Evolutionary conservation across 2,797 vertebrate genomes (phyloP).

Genomic region (Ispidina picta): DNA sequence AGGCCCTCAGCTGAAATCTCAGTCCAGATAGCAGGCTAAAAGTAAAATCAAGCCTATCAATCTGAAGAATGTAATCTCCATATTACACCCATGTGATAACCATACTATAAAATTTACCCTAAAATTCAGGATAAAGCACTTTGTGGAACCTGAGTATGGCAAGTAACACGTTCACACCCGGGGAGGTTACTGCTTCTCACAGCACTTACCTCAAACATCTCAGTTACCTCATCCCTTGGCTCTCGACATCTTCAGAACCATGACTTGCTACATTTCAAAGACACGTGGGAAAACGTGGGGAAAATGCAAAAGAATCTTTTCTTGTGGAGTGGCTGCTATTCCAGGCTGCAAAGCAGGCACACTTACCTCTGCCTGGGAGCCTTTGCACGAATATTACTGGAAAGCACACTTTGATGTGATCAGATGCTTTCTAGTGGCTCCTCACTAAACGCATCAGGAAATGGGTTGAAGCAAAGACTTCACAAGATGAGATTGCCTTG

Average conservation of each 20-base stretch:
- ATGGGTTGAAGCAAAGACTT: neutral
- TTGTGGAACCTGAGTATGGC: accelerated
- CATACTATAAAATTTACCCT: neutral
- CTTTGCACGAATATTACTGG: neutral
- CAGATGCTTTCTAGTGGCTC: neutral
- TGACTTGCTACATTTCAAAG: neutral
- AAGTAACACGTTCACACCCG: neutral
- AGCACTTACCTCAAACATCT: neutral
- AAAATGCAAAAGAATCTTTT: neutral
- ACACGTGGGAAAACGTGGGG: neutral
- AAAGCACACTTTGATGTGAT: conserved; percentile 11
- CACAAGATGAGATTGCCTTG: neutral
- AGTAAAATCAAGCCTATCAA: neutral
- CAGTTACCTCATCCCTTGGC: neutral
- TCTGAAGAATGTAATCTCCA: neutral
- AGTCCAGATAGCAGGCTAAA: neutral
- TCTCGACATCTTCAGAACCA: neutral
- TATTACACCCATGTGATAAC: neutral
- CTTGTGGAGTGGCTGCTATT: neutral
- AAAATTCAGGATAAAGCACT: neutral
- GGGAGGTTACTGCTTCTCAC: neutral
- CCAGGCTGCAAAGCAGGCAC: neutral
- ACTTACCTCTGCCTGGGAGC: neutral
- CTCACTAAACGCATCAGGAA: neutral
- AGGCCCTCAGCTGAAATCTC: neutral